Base-by-base conservation (phyloP, 2,113 vertebrate genomes). In the Sphaerodactylus townsendi region DNA sequence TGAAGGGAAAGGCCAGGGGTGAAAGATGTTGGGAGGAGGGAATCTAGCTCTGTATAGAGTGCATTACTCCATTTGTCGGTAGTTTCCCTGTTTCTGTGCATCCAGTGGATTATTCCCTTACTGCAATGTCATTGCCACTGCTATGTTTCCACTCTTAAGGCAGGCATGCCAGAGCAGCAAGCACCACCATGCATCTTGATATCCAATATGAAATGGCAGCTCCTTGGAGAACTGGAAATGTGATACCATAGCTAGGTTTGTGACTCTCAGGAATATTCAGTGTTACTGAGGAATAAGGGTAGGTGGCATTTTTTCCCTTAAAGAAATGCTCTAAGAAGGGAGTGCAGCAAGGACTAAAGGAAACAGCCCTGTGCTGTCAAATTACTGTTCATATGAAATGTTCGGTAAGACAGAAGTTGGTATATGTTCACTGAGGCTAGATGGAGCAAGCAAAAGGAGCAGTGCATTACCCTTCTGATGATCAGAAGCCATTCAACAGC, bases 91-190 rank as follows among this genome's bases (percentile, higher is more conserved):
- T 30, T 37, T 33, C 39, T 59, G 35, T 21, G 23, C 73, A 44
- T 25, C n/a, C 1, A 0, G 28, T 17, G n/a, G 35, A 33, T 21
- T 9, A 21, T 62, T 6, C 68, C 41, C 25, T 35, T 64, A 39
- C 65, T 39, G 28, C 8, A 0, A 37, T 0, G 0, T 73, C 81
- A 76, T 68, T 1, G 1, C 50, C 70, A 81, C 19, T 0, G 33
- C 15, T 0, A 68, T 1, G 0, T 48, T 35, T 64, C 17, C 30
- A 9, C 39, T 19, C 41, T 15, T 15, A 25, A 37, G 35, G 56
- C 56, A 77, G 66, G 71, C 15, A 39, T 14, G 41, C 66, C 33
- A 64, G 66, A 78, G 73, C 50, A 77, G 30, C 80, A 62, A 50
- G 25, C 21, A 44, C 13, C 35, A 44, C n/a, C 53, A 21, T 28